Evolutionary conservation across 2,888 invertebrate genomes (phyloP).

Genomic region (Eilema sororculum): DNA sequence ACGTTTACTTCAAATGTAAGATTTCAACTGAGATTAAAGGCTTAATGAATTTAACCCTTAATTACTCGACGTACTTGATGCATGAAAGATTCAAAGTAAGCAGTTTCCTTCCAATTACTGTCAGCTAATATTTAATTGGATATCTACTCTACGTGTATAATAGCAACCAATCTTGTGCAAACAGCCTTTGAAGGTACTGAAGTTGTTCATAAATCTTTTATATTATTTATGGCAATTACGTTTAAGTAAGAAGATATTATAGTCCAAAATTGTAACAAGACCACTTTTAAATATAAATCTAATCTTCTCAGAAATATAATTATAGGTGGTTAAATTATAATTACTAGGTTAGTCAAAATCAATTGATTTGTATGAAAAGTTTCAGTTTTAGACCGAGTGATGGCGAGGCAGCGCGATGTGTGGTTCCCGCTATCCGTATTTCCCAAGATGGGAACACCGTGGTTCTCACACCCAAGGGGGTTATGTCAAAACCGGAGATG

Average conservation of each 20-base stretch:
- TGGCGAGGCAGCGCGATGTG: too few species aligned
- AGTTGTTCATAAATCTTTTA: conserved; percentile 6
- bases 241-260: neutral
- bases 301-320: too few species aligned
- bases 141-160: conserved; percentile 19
- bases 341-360: too few species aligned
- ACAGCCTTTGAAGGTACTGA: conserved; percentile 22
- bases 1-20: conserved; percentile 10
- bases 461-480: too few species aligned
- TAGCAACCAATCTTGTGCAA: conserved; percentile 19
- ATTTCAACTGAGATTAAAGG: conserved; percentile 11
- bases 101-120: conserved; percentile 43
- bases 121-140: conserved; percentile 35
- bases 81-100: conserved; percentile 34
- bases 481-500: too few species aligned
- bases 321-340: too few species aligned
- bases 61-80: conserved; percentile 31
- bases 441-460: too few species aligned
- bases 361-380: too few species aligned
- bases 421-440: too few species aligned
- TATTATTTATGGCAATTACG: neutral
- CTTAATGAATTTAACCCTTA: conserved; percentile 20
- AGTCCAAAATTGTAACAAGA: neutral
- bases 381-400: too few species aligned
- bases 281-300: too few species aligned